Conservation (phyloP, 2,113 vertebrate species). For the Bufo gargarizans region DNA sequence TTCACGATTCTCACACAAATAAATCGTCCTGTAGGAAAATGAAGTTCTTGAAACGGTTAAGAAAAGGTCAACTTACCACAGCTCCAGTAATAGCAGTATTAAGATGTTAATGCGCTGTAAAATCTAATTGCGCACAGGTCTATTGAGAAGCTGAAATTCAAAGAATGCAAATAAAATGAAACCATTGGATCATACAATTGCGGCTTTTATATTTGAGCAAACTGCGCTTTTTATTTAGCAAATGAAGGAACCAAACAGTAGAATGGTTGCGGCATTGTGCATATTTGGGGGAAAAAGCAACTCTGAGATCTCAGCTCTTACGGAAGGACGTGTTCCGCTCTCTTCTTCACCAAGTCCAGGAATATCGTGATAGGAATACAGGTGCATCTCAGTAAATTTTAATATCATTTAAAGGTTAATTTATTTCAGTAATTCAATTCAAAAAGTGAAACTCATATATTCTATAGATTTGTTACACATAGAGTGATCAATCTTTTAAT, state of each 20-base stretch:
- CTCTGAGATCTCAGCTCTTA: background rate
- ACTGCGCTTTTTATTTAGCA: background rate
- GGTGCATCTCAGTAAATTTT: too few species aligned
- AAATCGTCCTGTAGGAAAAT: background rate
- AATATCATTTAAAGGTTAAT: too few species aligned
- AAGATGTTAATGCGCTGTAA: conserved; percentile 44
- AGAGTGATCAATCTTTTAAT: too few species aligned
- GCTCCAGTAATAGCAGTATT: conserved; percentile 28
- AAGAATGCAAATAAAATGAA: conserved; percentile 32
- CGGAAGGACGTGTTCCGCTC: background rate
- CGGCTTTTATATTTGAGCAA: conserved; percentile 11
- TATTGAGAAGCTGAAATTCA: conserved; percentile 41
- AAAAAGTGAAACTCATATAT: too few species aligned
- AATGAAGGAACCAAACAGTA: background rate
- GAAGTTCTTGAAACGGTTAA: conserved; percentile 36
- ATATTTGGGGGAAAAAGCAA: too few species aligned
- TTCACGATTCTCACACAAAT: background rate
- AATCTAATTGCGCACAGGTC: conserved; percentile 44
- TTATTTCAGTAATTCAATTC: too few species aligned
- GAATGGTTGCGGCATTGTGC: background rate
- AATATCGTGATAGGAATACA: too few species aligned
- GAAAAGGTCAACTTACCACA: conserved; percentile 35
- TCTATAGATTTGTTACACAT: too few species aligned
- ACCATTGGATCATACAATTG: background rate
- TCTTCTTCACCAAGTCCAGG: background rate